Evolutionary conservation across 1,140 invertebrate species (phyloP), one percentile per base, ranked within the genome.

Genomic region (Myzus persicae): DNA sequence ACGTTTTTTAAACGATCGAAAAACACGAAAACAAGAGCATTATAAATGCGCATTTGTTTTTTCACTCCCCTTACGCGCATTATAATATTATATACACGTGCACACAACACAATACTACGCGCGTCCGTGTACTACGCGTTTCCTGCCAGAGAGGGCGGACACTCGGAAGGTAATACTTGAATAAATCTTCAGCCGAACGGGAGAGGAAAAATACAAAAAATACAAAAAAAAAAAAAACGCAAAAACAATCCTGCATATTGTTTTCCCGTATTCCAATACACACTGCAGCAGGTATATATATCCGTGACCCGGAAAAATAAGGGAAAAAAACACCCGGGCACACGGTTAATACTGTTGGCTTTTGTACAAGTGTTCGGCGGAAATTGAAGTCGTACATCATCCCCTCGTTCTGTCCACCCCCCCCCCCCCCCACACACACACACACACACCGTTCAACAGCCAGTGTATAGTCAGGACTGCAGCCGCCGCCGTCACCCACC

Each of bases 321-420:
- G 38, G 38, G 42, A 91, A 54, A 91, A 46, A 92, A 76, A 91
- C 31, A 20, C 38, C 90, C 42, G 38, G n/a, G 67, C 91, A 38
- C 76, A 31, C 44, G n/a, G 90, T 91, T 92, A 92, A 92, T 92
- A 82, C 67, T 76, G 46, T 42, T 85, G 91, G 81, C 76, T 67
- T 84, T 51, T 93, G 38, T 85, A 93, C 91, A 85, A 93, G 91
- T 93, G 91, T 93, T 93, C n/a, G 81, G 76, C 91, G 91, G 91
- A 93, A 93, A 93, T 93, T 93, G 76, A 81, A 93, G 76, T 84
- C 91, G 91, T 93, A 85, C 91, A 93, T 93, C 91, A 93, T 93
- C 38, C 91, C 91, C 24, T 85, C 46, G 67, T 40, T 22, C 84
- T 24, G 44, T 31, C 59, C n/a, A 76, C 59, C 14, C n/a, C n/a